Conservation (phyloP, 1,140 invertebrate genomes). For the Aleiodes sp. region DNA sequence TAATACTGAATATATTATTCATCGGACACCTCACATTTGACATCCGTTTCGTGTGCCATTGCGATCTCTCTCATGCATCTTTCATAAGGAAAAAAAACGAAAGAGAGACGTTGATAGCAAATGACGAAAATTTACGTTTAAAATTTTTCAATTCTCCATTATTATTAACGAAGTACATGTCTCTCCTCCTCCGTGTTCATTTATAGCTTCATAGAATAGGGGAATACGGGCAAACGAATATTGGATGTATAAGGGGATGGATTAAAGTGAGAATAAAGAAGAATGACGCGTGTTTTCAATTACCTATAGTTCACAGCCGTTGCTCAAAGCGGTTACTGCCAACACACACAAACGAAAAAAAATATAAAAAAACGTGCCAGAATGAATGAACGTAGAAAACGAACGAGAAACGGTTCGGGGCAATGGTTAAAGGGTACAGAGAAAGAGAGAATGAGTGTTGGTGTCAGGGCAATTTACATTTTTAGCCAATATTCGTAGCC, state of each 20-base stretch:
- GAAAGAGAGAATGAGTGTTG: no score
- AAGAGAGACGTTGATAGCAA: background rate
- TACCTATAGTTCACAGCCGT: slow-evolving; percentile 42
- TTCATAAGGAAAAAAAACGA: slow-evolving; percentile 32
- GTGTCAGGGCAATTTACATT: slow-evolving; percentile 57
- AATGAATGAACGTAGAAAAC: slow-evolving; percentile 32
- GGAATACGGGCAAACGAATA: no score
- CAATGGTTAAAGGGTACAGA: no score
- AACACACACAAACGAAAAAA: background rate
- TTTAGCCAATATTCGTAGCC: slow-evolving; percentile 55
- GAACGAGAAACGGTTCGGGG: slow-evolving; percentile 22
- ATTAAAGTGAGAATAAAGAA: background rate
- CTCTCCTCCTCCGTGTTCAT: no score
- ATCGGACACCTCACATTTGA: slow-evolving; percentile 30
- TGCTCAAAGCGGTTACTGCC: slow-evolving; percentile 13
- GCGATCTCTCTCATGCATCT: slow-evolving; percentile 32
- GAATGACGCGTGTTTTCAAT: slow-evolving; percentile 50
- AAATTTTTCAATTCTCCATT: no score
- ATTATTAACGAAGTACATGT: no score
- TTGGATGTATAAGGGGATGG: no score
- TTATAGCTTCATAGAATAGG: no score
- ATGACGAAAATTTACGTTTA: background rate
- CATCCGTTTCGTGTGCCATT: background rate
- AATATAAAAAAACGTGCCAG: slow-evolving; percentile 6
- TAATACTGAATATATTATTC: slow-evolving; percentile 40